Evolutionary conservation across 2,113 vertebrate genomes (phyloP).

Genomic region (Mus pahari): DNA sequence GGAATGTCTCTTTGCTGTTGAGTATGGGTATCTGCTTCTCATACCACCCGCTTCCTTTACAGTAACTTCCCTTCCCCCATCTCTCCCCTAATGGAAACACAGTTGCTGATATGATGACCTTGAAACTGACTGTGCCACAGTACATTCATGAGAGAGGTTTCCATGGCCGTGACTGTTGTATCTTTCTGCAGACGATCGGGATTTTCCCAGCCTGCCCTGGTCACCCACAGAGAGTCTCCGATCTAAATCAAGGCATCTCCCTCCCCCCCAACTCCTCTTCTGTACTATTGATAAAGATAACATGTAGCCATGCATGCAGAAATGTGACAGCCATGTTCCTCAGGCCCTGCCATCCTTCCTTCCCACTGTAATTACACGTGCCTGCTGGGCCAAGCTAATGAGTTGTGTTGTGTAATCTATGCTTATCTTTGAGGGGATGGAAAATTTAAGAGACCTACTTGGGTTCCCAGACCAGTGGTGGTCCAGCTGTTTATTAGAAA

Average conservation of each 20-base stretch:
- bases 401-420: not conserved
- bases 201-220: not conserved
- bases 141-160: not conserved
- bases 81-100: not conserved
- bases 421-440: not conserved
- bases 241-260: not conserved
- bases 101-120: not conserved
- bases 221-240: not conserved
- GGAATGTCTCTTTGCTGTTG: not conserved
- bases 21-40: not conserved
- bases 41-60: not conserved
- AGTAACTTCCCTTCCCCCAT: not conserved
- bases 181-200: not conserved
- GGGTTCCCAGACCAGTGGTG: not conserved
- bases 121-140: not conserved
- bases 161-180: not conserved
- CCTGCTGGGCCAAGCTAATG: not conserved
- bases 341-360: not conserved
- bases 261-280: not conserved
- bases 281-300: not conserved
- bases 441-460: not conserved
- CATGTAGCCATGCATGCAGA: rapidly evolving
- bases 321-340: not conserved
- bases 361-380: not conserved
- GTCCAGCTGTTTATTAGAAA: not conserved